Evolutionary conservation across 1,140 invertebrate genomes (phyloP).

Genomic region (Bradynema listronoti): DNA sequence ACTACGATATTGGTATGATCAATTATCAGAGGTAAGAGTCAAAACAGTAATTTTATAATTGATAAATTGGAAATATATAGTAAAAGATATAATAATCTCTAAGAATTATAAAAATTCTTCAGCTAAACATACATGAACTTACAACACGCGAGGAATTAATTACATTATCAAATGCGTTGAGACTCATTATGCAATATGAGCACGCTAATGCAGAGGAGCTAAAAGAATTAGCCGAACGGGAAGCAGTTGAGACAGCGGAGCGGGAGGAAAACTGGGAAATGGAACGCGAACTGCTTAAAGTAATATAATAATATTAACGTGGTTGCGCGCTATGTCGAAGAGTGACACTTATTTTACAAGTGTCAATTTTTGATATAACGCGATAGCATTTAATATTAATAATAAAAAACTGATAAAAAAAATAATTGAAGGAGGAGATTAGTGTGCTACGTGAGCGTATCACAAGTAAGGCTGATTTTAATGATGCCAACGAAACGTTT

Average conservation of each 20-base stretch:
- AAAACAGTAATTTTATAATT: neutral
- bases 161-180: constrained; percentile 36
- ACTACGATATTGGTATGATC: constrained; percentile 43
- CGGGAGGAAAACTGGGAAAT: constrained; percentile 53
- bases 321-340: neutral
- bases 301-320: constrained; percentile 9
- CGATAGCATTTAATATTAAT: constrained; percentile 18
- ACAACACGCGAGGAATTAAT: constrained; percentile 6
- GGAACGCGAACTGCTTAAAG: constrained; percentile 40
- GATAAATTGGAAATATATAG: too few species aligned
- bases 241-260: constrained; percentile 49
- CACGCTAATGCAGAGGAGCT: constrained; percentile 54
- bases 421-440: constrained; percentile 50
- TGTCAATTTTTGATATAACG: neutral
- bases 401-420: too few species aligned
- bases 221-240: constrained; percentile 47
- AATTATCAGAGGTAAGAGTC: constrained; percentile 34
- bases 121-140: too few species aligned
- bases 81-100: too few species aligned
- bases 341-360: neutral
- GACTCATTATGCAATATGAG: constrained; percentile 53
- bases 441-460: constrained; percentile 42
- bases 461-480: constrained; percentile 38
- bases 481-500: constrained; percentile 49
- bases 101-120: too few species aligned